A percentile compares a stretch with the other conserved stretches of the same genome.
phyloP scores from a whole-genome alignment of 1,140 invertebrate genomes.

The Anoplophora glabripennis region DNA sequence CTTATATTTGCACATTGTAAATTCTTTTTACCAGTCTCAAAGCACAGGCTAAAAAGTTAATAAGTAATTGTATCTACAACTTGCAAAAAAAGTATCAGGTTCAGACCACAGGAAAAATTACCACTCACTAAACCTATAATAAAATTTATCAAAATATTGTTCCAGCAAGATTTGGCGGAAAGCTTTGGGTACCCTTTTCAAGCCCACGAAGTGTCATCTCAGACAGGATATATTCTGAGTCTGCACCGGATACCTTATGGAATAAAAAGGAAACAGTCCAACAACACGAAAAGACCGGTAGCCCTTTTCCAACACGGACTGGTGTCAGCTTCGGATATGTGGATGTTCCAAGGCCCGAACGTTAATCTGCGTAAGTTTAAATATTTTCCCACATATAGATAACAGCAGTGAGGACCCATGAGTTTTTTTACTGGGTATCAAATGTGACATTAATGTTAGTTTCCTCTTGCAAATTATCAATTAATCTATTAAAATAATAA shows the following conservation, averaged over 20 bases:
- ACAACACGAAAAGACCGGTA: constrained; percentile 17
- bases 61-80: no score
- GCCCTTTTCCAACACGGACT: constrained; percentile 41
- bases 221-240: constrained; percentile 28
- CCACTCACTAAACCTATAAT: no score
- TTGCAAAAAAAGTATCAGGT: no score
- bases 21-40: no score
- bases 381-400: not conserved
- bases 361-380: constrained; percentile 44
- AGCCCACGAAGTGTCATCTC: constrained; percentile 23
- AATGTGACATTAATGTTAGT: no score
- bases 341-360: constrained; percentile 35
- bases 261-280: constrained; percentile 5
- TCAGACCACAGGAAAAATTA: no score
- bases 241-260: constrained; percentile 27
- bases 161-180: constrained; percentile 19
- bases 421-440: no score
- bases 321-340: constrained; percentile 36
- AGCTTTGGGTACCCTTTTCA: constrained; percentile 28
- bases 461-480: no score
- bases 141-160: not conserved
- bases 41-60: no score
- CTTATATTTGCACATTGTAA: no score
- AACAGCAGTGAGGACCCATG: no score
- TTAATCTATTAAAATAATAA: no score